Conservation (phyloP, 2,113 vertebrate species). For the Speoplatyrhinus poulsoni region DNA sequence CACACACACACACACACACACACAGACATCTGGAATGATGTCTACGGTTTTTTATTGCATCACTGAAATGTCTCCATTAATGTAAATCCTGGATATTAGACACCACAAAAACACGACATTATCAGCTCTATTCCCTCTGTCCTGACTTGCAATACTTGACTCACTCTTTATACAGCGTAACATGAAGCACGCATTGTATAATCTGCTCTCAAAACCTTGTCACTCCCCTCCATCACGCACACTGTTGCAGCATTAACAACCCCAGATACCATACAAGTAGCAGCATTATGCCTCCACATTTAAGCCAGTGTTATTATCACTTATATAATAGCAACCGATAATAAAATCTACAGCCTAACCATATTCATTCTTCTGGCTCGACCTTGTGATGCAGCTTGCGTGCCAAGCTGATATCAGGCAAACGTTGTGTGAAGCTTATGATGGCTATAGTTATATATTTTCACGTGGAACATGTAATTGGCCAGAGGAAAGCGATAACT, state of each 20-base stretch:
- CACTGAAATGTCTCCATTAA: too few species aligned
- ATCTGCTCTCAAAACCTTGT: too few species aligned
- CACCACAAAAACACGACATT: too few species aligned
- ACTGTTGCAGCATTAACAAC: background rate
- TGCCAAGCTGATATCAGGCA: slow-evolving; percentile 47
- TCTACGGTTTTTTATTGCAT: background rate
- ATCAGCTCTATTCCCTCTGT: too few species aligned
- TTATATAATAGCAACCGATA: slow-evolving; percentile 66
- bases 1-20: slow-evolving; percentile 9
- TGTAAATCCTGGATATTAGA: too few species aligned
- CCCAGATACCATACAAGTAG: background rate
- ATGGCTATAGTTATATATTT: background rate
- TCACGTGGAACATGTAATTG: slow-evolving; percentile 6
- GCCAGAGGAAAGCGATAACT: slow-evolving; percentile 12
- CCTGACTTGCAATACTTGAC: too few species aligned
- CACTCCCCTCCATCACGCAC: background rate
- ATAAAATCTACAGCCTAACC: slow-evolving; percentile 61
- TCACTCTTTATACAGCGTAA: too few species aligned
- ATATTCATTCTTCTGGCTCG: slow-evolving; percentile 48
- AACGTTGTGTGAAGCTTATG: background rate
- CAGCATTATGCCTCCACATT: slow-evolving; percentile 16
- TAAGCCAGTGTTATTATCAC: slow-evolving; percentile 22
- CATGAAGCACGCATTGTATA: too few species aligned
- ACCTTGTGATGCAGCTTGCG: slow-evolving; percentile 47
- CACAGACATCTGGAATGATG: background rate